A percentile compares a stretch with the other conserved stretches of the same genome.
These are phyloP conservation scores for Pseudomyrmex gracilis DNA, from an alignment of 1,140 invertebrate genomes.

Conservation along the genomic window DNA sequence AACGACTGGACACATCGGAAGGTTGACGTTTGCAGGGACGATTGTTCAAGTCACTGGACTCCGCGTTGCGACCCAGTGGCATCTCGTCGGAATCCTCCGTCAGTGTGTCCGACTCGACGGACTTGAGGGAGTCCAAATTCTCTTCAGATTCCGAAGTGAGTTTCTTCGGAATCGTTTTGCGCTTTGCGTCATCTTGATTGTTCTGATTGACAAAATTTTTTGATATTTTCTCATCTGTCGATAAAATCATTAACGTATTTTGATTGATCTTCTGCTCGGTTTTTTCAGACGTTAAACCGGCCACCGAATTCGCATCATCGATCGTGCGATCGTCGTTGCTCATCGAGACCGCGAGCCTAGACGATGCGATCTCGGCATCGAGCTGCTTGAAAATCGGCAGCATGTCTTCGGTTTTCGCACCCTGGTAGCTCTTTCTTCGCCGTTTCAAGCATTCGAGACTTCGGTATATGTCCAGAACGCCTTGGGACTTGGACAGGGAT, in stretches of 20 bases:
- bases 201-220: not conserved
- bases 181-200: not conserved
- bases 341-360: conserved; percentile 40
- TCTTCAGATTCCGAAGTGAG: conserved; percentile 76
- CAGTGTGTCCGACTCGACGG: conserved; percentile 83
- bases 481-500: conserved; percentile 87
- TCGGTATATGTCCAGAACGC: conserved; percentile 85
- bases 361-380: conserved; percentile 72
- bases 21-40: conserved; percentile 78
- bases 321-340: not conserved
- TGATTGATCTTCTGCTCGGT: not conserved
- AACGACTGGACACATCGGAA: conserved; percentile 81
- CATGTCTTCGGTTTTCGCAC: conserved; percentile 80
- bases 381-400: conserved; percentile 79
- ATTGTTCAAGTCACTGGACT: conserved; percentile 65
- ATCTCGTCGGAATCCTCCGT: conserved; percentile 83
- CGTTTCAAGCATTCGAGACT: conserved; percentile 81
- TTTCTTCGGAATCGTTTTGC: conserved; percentile 8
- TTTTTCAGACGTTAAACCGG: not conserved
- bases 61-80: conserved; percentile 42
- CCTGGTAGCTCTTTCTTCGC: conserved; percentile 74
- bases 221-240: not conserved
- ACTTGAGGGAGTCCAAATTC: conserved; percentile 83
- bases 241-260: not conserved
- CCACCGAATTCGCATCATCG: not conserved